Evolutionary conservation across 2,797 vertebrate genomes (phyloP).

Genomic region (Poecilia wingei): DNA sequence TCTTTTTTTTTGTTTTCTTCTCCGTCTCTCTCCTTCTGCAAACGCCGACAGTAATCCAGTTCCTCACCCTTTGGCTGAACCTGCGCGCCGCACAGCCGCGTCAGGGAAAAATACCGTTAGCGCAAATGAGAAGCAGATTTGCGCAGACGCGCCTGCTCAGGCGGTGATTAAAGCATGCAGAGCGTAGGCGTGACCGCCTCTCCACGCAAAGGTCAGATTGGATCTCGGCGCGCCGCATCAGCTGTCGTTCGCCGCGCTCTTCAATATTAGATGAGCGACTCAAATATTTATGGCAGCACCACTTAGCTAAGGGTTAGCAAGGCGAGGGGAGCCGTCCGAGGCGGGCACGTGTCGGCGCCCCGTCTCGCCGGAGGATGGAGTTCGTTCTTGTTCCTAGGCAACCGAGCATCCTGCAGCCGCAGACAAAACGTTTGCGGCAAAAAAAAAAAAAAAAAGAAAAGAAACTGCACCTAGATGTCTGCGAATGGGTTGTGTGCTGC

Average conservation of each 20-base stretch:
- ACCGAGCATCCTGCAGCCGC: constrained; percentile 58
- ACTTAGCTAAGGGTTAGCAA: constrained; percentile 65
- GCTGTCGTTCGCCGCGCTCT: constrained; percentile 58
- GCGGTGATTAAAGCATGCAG: constrained; percentile 4
- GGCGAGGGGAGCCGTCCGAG: constrained; percentile 19
- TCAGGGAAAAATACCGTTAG: constrained; percentile 9
- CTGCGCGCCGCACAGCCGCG: constrained; percentile 21
- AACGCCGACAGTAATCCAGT: constrained; percentile 26
- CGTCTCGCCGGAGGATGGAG: constrained; percentile 57
- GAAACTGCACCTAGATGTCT: constrained; percentile 64
- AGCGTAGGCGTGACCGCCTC: background rate
- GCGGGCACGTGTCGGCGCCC: constrained; percentile 13
- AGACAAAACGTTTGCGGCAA: constrained; percentile 46
- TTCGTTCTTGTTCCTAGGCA: constrained; percentile 80
- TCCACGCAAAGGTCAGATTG: background rate
- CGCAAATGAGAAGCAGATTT: background rate
- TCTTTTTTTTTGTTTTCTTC: constrained; percentile 2
- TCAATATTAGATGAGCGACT: constrained; percentile 74
- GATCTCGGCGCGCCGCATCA: constrained; percentile 40
- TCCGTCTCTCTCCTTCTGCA: background rate
- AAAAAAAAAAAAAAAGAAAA: constrained; percentile 22
- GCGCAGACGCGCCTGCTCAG: background rate
- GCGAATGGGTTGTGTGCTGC: constrained; percentile 37
- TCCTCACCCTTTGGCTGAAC: constrained; percentile 59
- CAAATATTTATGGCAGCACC: constrained; percentile 79